Conservation (phyloP, 2,888 invertebrate genomes). For the Drosophila formosana region DNA sequence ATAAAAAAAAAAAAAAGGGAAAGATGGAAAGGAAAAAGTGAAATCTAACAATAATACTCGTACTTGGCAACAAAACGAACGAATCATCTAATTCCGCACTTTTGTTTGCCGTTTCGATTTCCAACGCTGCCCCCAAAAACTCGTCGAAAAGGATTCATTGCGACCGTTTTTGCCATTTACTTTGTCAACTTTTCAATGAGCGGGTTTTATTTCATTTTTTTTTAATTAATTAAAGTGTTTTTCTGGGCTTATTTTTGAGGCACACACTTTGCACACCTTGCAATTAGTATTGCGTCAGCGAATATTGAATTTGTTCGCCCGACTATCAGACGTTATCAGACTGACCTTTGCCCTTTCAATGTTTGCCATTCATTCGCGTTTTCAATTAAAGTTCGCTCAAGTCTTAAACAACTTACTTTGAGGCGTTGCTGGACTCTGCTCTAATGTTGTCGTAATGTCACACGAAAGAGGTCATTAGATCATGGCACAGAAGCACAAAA, state of each 20-base stretch:
- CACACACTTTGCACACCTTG: slow-evolving; percentile 54
- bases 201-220: slow-evolving; percentile 28
- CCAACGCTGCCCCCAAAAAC: not conserved
- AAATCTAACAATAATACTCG: slow-evolving; percentile 72
- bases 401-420: slow-evolving; percentile 29
- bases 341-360: slow-evolving; percentile 24
- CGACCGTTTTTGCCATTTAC: slow-evolving; percentile 47
- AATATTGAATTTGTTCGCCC: slow-evolving; percentile 62
- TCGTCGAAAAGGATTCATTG: slow-evolving; percentile 58
- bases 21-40: slow-evolving; percentile 23
- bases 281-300: slow-evolving; percentile 70
- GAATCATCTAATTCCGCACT: slow-evolving; percentile 64
- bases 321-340: slow-evolving; percentile 39
- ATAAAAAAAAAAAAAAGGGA: slow-evolving; percentile 14
- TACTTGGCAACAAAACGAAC: slow-evolving; percentile 31
- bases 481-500: slow-evolving; percentile 31
- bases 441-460: slow-evolving; percentile 38
- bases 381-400: slow-evolving; percentile 40
- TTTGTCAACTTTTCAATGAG: slow-evolving; percentile 53
- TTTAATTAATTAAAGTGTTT: slow-evolving; percentile 78
- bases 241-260: slow-evolving; percentile 63
- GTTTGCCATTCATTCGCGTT: slow-evolving; percentile 23
- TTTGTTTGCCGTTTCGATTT: slow-evolving; percentile 75
- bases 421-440: not conserved
- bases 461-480: slow-evolving; percentile 69